A percentile compares a stretch with the other conserved stretches of the same genome.
Evolutionary conservation across 1,140 invertebrate genomes (phyloP).

Genomic region (Panonychus citri): DNA sequence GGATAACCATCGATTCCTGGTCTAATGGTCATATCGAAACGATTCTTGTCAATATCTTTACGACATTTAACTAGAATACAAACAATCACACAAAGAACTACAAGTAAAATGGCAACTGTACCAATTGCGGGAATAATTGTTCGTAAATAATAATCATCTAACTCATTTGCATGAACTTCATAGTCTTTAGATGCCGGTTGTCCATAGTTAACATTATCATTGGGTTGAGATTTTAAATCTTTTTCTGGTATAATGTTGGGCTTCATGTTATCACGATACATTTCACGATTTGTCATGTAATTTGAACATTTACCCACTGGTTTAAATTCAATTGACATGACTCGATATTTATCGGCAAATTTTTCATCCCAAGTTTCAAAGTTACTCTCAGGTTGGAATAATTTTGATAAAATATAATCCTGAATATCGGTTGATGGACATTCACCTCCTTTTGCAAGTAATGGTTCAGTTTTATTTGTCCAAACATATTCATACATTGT

Average conservation of each 20-base stretch:
- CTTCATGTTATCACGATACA: neutral
- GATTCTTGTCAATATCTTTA: neutral
- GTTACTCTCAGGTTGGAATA: neutral
- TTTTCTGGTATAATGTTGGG: neutral
- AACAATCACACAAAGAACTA: neutral
- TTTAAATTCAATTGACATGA: neutral
- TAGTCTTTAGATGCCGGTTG: neutral
- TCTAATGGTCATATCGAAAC: neutral
- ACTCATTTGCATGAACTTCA: neutral
- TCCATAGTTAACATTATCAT: neutral
- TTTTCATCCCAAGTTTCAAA: neutral
- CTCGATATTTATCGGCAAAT: neutral
- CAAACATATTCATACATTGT: constrained; percentile 5
- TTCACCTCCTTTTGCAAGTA: neutral
- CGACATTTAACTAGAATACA: neutral
- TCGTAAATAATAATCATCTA: neutral
- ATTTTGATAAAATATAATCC: neutral
- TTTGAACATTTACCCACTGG: neutral
- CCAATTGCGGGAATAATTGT: constrained; percentile 6
- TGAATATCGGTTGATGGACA: constrained; percentile 4
- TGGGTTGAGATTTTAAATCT: neutral
- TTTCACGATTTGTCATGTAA: neutral
- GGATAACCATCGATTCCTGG: neutral
- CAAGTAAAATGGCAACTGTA: constrained; percentile 1
- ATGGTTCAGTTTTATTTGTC: constrained; percentile 5